Evolutionary conservation across 2,113 vertebrate genomes (phyloP), one percentile per base, ranked within the genome.

Genomic region (Himantopus leucocephalus): DNA sequence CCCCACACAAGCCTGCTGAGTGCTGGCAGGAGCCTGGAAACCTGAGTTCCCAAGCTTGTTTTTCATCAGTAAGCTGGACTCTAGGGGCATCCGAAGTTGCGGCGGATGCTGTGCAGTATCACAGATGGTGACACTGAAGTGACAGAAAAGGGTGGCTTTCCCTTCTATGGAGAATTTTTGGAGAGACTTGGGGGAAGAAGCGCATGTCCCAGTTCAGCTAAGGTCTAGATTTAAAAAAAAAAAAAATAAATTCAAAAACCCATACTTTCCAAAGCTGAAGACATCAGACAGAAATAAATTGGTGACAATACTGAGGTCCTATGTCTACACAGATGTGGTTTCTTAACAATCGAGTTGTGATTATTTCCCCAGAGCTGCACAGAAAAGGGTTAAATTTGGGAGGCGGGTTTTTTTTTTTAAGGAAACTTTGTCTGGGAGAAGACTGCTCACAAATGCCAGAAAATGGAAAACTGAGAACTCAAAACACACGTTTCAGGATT

Each of bases 381-480:
- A 64, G 43, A 48, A 17, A 91, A 88, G 88, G 39, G 82, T 92
- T 95, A 97, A 76, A 68, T 89, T n/a, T 68, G 24, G 67, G 41
- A 91, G 56, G 27, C 82, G 15, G 24, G 14, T 21, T 60, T 29
- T 63, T 37, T 63, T 39, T 41, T 30, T 71, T 79, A 5, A 84
- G 77, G 77, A 94, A 91, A 64, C 43, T 90, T 95, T 56, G 56
- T 93, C 86, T 90, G 58, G n/a, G 37, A 94, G 62, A 94, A 79
- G 70, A 21, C 58, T 59, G 74, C 77, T 90, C 3, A 0, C 89
- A 87, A 92, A 79, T 90, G 86, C 90, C 93, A 95, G 88, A 90
- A 96, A 82, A 52, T 75, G 64, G 94, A 96, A 93, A 97, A 96
- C 86, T 96, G 90, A 95, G 96, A 91, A 92, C 55, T 32, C 43